phyloP scores from a whole-genome alignment of 2,888 invertebrate species.

The Polydrusus tereticollis region DNA sequence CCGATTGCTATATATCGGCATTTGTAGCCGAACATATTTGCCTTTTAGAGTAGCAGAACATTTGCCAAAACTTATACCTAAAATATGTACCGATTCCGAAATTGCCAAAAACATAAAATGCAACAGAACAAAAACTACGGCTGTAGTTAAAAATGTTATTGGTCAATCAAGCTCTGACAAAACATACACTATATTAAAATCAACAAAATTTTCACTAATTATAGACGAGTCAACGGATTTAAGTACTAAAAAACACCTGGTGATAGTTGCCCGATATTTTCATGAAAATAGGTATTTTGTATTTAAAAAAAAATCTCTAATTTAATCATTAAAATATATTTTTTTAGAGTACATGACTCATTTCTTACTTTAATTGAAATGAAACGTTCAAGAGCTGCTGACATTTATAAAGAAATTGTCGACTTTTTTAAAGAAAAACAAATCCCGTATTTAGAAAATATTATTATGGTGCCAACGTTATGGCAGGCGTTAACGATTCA shows the following conservation, averaged over 20 bases:
- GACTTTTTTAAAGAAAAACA: neutral
- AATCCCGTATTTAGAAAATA: neutral
- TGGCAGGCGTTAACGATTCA: neutral
- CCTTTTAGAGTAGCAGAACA: conserved; percentile 8
- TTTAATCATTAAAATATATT: too few relatives aligned
- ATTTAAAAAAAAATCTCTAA: too few relatives aligned
- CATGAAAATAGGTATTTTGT: neutral
- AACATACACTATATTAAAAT: neutral
- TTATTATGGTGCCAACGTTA: neutral
- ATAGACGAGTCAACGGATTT: neutral
- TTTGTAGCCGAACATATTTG: conserved; percentile 15
- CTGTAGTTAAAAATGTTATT: conserved; percentile 21
- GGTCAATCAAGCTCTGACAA: neutral
- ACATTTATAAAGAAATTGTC: neutral
- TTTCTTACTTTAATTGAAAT: neutral
- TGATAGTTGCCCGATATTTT: neutral
- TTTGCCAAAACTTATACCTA: conserved; percentile 7
- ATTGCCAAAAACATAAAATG: conserved; percentile 21
- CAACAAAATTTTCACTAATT: neutral
- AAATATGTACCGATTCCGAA: conserved; percentile 12
- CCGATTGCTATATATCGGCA: neutral
- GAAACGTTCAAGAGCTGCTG: neutral
- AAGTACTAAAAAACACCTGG: neutral
- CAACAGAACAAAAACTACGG: neutral
- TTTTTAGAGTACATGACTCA: neutral